Conservation (phyloP, 1,140 invertebrate genomes). For the Whitmania pigra region DNA sequence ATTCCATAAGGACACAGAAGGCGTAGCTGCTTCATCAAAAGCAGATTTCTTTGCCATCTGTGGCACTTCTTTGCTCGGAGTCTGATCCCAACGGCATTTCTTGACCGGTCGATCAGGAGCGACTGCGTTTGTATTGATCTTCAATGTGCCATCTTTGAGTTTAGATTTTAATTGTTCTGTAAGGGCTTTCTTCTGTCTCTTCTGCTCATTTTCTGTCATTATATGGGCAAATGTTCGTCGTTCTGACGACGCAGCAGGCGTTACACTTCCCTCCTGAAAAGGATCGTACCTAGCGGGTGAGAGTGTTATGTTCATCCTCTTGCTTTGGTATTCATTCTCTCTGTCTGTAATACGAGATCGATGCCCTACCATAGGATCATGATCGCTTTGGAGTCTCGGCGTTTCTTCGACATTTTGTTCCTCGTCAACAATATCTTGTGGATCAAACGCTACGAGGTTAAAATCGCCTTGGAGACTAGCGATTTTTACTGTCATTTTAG, state of each 20-base stretch:
- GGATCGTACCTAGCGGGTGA: slow-evolving; percentile 83
- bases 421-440: background rate
- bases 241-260: slow-evolving; percentile 74
- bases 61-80: slow-evolving; percentile 48
- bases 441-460: background rate
- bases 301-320: slow-evolving; percentile 67
- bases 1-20: slow-evolving; percentile 59
- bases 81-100: slow-evolving; percentile 83
- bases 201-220: slow-evolving; percentile 80
- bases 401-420: background rate
- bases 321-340: slow-evolving; percentile 88
- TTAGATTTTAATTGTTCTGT: slow-evolving; percentile 80
- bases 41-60: slow-evolving; percentile 53
- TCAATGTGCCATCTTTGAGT: slow-evolving; percentile 82
- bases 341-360: slow-evolving; percentile 81
- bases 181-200: slow-evolving; percentile 50
- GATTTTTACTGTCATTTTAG: no score
- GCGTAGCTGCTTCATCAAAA: slow-evolving; percentile 46
- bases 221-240: slow-evolving; percentile 80
- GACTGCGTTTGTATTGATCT: slow-evolving; percentile 37
- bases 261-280: slow-evolving; percentile 96
- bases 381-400: slow-evolving; percentile 52
- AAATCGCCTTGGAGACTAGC: no score
- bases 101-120: slow-evolving; percentile 44
- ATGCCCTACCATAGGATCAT: slow-evolving; percentile 90